Evolutionary conservation across 2,888 invertebrate species (phyloP).

Genomic region (Cantharis flavilabris): DNA sequence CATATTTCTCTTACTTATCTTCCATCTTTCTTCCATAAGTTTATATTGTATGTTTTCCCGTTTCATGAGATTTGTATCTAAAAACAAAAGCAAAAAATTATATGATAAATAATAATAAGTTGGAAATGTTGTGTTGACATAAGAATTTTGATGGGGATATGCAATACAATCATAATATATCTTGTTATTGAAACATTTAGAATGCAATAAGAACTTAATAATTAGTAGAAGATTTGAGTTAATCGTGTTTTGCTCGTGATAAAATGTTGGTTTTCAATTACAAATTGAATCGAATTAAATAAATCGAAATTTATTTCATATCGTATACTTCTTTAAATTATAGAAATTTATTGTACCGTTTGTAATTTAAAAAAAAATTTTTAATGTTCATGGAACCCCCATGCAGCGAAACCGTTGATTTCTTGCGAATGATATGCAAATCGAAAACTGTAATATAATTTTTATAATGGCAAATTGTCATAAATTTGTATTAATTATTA

Average conservation of each 20-base stretch:
- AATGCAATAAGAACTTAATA: slow-evolving; percentile 38
- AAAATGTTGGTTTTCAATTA: slow-evolving; percentile 27
- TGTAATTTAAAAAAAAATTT: neutral
- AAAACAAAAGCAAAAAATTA: slow-evolving; percentile 21
- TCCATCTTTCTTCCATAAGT: slow-evolving; percentile 20
- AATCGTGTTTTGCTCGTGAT: slow-evolving; percentile 30
- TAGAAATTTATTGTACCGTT: neutral
- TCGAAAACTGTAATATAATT: neutral
- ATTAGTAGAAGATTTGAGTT: slow-evolving; percentile 34
- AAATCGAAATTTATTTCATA: neutral
- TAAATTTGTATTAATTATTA: slow-evolving; percentile 26
- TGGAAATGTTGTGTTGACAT: neutral
- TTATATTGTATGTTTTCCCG: neutral
- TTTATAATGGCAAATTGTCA: slow-evolving; percentile 2
- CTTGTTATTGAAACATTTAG: slow-evolving; percentile 39
- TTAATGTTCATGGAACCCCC: neutral
- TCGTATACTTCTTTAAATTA: neutral
- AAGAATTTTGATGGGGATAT: slow-evolving; percentile 7
- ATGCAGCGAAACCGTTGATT: neutral
- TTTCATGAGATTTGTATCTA: slow-evolving; percentile 13
- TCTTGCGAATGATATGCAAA: neutral
- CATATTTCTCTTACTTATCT: slow-evolving; percentile 28
- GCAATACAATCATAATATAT: slow-evolving; percentile 37
- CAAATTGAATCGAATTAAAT: slow-evolving; percentile 31
- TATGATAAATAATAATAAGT: slow-evolving; percentile 4